Conservation (phyloP, 2,888 invertebrate genomes). For the Molanna angustata region DNA sequence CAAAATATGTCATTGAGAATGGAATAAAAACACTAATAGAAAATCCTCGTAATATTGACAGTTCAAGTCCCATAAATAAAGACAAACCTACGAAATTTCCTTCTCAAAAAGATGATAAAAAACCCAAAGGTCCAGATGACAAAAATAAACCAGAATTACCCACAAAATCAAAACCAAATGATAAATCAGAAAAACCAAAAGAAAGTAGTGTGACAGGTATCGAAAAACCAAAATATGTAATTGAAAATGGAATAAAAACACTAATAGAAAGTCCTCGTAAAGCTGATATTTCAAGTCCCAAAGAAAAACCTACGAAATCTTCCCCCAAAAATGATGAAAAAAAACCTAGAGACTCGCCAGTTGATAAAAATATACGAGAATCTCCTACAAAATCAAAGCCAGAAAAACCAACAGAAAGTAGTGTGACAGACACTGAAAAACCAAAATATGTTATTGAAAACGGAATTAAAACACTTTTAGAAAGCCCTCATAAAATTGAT, state of each 20-base stretch:
- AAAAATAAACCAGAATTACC: conserved; percentile 11
- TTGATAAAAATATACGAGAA: not conserved
- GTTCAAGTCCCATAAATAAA: too few relatives aligned
- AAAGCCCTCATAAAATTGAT: too few relatives aligned
- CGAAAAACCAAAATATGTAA: conserved; percentile 16
- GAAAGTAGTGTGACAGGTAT: conserved; percentile 11
- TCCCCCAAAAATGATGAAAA: conserved; percentile 7
- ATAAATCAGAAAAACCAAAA: conserved; percentile 7
- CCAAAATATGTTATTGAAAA: conserved; percentile 23
- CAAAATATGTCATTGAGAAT: conserved; percentile 29
- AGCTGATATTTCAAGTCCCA: too few relatives aligned
- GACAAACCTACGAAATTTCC: conserved; percentile 1
- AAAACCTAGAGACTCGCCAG: not conserved
- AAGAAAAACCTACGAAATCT: conserved; percentile 16
- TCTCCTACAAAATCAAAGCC: not conserved
- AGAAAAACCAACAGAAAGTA: conserved; percentile 1
- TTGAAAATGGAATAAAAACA: conserved; percentile 25
- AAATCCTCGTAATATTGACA: too few relatives aligned
- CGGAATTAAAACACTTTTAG: conserved; percentile 20
- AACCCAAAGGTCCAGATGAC: not conserved
- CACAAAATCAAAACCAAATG: conserved; percentile 1
- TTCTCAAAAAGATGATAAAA: conserved; percentile 3
- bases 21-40: conserved; percentile 28
- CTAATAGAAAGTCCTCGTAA: conserved; percentile 13
- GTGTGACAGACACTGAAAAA: conserved; percentile 11